These are phyloP conservation scores for Aleiodes testaceus DNA, from an alignment of 2,888 invertebrate species.

Conservation along the genomic window DNA sequence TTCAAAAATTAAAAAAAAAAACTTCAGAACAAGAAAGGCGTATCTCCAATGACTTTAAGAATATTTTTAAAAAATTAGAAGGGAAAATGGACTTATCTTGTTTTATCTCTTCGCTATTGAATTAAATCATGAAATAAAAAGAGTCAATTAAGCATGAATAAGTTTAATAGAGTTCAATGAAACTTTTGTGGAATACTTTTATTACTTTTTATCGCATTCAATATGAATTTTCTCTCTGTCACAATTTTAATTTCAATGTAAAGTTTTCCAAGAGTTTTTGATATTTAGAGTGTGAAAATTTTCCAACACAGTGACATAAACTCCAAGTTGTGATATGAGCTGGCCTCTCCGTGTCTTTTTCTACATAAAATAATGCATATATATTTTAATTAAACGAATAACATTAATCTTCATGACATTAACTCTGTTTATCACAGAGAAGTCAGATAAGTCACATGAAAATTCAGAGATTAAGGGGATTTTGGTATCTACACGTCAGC, in stretches of 20 bases:
- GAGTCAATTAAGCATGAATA: too few species aligned
- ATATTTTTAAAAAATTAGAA: too few species aligned
- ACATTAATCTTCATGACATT: conserved; percentile 23
- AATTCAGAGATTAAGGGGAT: too few species aligned
- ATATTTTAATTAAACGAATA: neutral
- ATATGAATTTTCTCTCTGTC: neutral
- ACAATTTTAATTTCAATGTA: conserved; percentile 14
- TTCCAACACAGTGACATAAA: conserved; percentile 13
- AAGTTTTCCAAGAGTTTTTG: neutral
- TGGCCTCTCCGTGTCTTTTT: neutral
- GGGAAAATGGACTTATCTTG: too few species aligned
- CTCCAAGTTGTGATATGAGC: neutral
- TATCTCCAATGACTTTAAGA: too few species aligned
- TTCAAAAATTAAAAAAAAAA: too few species aligned
- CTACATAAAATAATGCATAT: neutral
- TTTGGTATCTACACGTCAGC: too few species aligned
- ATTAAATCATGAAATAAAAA: too few species aligned
- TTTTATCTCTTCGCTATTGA: too few species aligned
- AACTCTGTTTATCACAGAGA: neutral
- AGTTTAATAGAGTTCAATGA: neutral
- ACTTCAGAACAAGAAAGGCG: too few species aligned
- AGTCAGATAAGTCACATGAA: too few species aligned
- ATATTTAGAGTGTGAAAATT: neutral
- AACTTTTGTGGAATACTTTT: conserved; percentile 3
- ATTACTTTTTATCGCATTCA: conserved; percentile 26